A percentile compares a stretch with the other conserved stretches of the same genome.
phyloP scores from a whole-genome alignment of 1,140 invertebrate species.

The Coptotermes formosanus region DNA sequence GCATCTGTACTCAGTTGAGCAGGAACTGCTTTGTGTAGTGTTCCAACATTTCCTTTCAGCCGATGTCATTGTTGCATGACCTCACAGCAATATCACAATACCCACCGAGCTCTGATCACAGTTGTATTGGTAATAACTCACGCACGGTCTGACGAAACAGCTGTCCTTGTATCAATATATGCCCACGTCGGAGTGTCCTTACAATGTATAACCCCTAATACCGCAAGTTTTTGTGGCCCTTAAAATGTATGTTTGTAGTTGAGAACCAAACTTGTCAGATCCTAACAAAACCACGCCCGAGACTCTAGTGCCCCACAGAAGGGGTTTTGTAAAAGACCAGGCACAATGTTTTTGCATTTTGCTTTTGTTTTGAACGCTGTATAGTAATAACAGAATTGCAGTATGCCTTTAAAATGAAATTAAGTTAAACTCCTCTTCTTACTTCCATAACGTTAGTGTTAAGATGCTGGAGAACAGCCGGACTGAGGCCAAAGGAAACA shows the following conservation, averaged over 20 bases:
- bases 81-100: not conserved
- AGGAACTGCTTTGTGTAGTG: not conserved
- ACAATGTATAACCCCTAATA: not conserved
- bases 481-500: no score
- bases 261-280: not conserved
- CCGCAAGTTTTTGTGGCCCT: not conserved
- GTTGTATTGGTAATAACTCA: not conserved
- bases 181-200: not conserved
- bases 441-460: not conserved
- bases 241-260: not conserved
- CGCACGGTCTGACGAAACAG: not conserved
- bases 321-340: no score
- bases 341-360: not conserved
- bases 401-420: not conserved
- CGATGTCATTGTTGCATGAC: not conserved
- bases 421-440: not conserved
- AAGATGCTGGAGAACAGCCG: no score
- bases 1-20: not conserved
- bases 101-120: not conserved
- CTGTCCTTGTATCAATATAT: not conserved
- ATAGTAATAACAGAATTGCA: not conserved
- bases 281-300: not conserved
- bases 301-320: not conserved
- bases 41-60: not conserved
- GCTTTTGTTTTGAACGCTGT: not conserved